Conservation (phyloP, 2,888 invertebrate species). For the Aphidius colemani region DNA sequence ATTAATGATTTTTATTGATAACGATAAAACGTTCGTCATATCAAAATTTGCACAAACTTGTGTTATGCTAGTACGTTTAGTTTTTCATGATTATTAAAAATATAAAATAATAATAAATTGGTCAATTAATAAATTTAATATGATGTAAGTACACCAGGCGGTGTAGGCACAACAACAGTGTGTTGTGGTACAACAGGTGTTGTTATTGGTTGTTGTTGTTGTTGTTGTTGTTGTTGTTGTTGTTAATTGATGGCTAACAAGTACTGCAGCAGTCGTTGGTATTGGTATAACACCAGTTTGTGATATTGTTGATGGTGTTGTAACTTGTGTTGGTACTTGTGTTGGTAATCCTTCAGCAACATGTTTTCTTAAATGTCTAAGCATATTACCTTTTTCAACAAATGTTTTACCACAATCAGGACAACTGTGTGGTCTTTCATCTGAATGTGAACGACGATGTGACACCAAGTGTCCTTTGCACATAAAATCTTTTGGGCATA, state of each 20-base stretch:
- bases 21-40: no score
- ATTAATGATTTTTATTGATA: no score
- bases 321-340: slow-evolving; percentile 42
- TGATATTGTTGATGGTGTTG: slow-evolving; percentile 53
- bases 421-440: slow-evolving; percentile 66
- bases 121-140: slow-evolving; percentile 51
- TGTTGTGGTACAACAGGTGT: slow-evolving; percentile 59
- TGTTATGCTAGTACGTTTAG: no score
- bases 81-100: no score
- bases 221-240: slow-evolving; percentile 44
- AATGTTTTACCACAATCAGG: slow-evolving; percentile 78
- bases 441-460: slow-evolving; percentile 80
- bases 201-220: slow-evolving; percentile 54
- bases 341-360: slow-evolving; percentile 62
- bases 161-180: slow-evolving; percentile 65
- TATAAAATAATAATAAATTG: slow-evolving; percentile 2
- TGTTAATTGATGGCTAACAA: slow-evolving; percentile 54
- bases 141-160: slow-evolving; percentile 63
- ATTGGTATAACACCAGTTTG: slow-evolving; percentile 54
- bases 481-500: slow-evolving; percentile 86
- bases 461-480: slow-evolving; percentile 85
- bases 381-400: slow-evolving; percentile 79
- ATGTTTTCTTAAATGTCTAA: slow-evolving; percentile 76
- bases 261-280: slow-evolving; percentile 50
- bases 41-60: no score